Conservation (phyloP, 2,888 invertebrate genomes). For the Kuschelorhynchus macadamiae region DNA sequence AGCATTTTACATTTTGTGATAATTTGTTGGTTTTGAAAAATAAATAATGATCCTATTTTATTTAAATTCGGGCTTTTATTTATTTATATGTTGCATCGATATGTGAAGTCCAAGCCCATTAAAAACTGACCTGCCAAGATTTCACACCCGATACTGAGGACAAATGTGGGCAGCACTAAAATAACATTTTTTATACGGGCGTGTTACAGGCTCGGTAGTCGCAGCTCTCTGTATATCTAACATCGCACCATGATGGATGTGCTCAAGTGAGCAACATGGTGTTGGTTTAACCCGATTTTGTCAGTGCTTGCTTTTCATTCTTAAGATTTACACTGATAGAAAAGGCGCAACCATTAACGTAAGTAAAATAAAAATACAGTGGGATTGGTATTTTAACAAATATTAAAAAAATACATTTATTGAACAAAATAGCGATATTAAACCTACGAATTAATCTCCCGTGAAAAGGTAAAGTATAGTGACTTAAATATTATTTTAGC, state of each 20-base stretch:
- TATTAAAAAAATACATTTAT: no score
- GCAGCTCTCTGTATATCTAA: conserved; percentile 29
- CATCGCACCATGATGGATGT: conserved; percentile 41
- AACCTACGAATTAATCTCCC: no score
- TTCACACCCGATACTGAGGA: conserved; percentile 36
- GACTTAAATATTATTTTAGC: no score
- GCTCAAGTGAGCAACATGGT: conserved; percentile 23
- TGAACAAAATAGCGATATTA: no score
- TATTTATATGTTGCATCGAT: conserved; percentile 19
- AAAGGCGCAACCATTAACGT: no score
- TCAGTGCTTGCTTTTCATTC: not conserved
- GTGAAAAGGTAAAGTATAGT: no score
- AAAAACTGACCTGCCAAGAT: conserved; percentile 34
- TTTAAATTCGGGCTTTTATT: not conserved
- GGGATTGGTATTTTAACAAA: no score
- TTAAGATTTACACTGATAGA: not conserved
- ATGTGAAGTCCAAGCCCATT: conserved; percentile 29
- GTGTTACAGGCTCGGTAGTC: conserved; percentile 41
- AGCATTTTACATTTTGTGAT: no score
- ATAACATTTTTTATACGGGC: conserved; percentile 41
- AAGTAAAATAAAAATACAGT: no score
- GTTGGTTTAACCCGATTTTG: conserved; percentile 22
- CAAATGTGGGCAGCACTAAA: conserved; percentile 41
- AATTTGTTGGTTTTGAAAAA: no score
- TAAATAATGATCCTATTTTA: no score